phyloP scores from a whole-genome alignment of 2,888 invertebrate genomes.

The Gastracanthus pulcherrimus region DNA sequence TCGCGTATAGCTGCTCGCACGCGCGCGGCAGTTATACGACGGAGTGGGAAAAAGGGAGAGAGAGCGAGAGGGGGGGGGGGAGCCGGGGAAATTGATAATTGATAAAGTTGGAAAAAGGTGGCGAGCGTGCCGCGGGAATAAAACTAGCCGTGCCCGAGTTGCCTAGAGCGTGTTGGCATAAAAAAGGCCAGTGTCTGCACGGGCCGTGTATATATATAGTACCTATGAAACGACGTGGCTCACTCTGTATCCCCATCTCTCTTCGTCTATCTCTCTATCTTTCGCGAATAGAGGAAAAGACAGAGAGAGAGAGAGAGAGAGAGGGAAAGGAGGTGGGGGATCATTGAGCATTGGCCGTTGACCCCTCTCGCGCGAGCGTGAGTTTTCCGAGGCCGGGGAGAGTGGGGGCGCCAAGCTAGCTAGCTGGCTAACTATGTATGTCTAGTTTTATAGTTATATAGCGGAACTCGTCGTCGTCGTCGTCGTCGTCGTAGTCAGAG shows the following conservation, averaged over 20 bases:
- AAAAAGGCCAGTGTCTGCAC: not conserved
- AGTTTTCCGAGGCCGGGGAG: slow-evolving; percentile 40
- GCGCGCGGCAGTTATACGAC: no score
- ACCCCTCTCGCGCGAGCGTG: slow-evolving; percentile 56
- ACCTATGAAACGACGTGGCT: not conserved
- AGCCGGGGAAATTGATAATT: no score
- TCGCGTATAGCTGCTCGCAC: no score
- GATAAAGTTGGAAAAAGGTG: no score
- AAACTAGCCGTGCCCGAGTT: no score
- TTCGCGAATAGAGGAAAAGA: not conserved
- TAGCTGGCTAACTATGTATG: not conserved
- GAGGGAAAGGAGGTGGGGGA: slow-evolving; percentile 41
- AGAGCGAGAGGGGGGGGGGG: no score
- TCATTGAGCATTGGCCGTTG: slow-evolving; percentile 65
- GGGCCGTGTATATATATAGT: not conserved
- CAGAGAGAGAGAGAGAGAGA: not conserved
- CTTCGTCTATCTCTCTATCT: not conserved
- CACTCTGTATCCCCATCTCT: not conserved
- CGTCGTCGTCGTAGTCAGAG: not conserved
- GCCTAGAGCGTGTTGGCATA: no score
- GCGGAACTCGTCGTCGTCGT: not conserved
- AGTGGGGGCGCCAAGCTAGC: not conserved
- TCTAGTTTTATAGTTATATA: slow-evolving; percentile 1
- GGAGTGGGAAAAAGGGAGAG: no score
- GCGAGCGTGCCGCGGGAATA: no score